phyloP scores from a whole-genome alignment of 2,888 invertebrate species.

The Archips crataeganus region DNA sequence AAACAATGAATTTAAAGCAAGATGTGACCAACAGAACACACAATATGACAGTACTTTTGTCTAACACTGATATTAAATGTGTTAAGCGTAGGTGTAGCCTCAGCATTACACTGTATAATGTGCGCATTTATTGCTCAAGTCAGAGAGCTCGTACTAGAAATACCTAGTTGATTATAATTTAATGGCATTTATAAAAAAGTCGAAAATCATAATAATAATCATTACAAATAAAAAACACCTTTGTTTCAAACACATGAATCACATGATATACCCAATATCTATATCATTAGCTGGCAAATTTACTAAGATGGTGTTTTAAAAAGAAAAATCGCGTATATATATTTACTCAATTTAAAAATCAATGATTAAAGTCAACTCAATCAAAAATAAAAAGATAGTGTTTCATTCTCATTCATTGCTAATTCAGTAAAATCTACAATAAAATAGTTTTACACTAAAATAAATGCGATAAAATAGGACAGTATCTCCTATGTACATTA shows the following conservation, averaged over 20 bases:
- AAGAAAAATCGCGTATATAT: not conserved
- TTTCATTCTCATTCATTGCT: slow-evolving; percentile 1
- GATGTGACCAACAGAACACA: slow-evolving; percentile 33
- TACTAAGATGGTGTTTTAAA: not conserved
- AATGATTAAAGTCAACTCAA: not conserved
- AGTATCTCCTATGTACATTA: slow-evolving; percentile 23
- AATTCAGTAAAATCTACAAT: slow-evolving; percentile 13
- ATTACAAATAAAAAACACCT: slow-evolving; percentile 15
- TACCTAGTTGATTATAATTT: slow-evolving; percentile 8
- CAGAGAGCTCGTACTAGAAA: slow-evolving; percentile 5
- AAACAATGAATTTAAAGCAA: slow-evolving; percentile 30
- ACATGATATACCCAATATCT: not conserved
- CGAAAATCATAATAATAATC: not conserved
- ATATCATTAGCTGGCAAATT: not conserved
- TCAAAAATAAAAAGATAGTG: not conserved
- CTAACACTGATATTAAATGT: not conserved
- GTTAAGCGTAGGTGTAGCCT: not conserved
- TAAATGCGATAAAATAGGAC: slow-evolving; percentile 44
- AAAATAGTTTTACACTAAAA: slow-evolving; percentile 30
- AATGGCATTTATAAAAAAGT: slow-evolving; percentile 2
- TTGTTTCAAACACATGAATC: not conserved
- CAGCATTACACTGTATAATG: slow-evolving; percentile 11
- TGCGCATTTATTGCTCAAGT: slow-evolving; percentile 22
- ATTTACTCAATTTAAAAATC: not conserved
- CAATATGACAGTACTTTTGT: not conserved